Evolutionary conservation across 2,797 vertebrate species (phyloP), one percentile per base, ranked within the genome.

Genomic region (Scleropages formosus): DNA sequence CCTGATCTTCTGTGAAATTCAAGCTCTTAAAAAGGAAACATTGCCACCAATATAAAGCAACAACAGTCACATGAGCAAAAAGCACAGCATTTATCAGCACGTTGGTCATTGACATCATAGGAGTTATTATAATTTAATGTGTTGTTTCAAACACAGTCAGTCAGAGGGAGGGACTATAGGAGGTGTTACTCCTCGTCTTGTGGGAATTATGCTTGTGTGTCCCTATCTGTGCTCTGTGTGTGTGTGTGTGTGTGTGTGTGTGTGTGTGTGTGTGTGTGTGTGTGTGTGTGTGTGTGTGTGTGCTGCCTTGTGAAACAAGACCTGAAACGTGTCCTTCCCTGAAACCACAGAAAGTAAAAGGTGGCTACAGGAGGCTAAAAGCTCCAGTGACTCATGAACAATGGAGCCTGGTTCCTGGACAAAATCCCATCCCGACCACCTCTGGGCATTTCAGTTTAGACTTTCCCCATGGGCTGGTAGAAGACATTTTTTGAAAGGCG

Each of bases 241-340:
- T 47, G 8, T 80, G 68, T 88, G 90, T 84, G 92, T 62, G 61
- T 27, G 27, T 53, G 4, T 67, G 49, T 65, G 73, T 69, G 39
- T 53, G 47, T 66, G 27, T 72, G 24, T 44, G 53, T 59, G 58
- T 49, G 56, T 51, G 16, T 56, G 67, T 51, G 58, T 69, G 64
- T 12, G 16, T 49, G 67, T 24, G n/a, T 39, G 18, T 77, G 22
- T 77, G 26, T n/a, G 18, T 26, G 26, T 31, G n/a, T 63, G 22
- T 53, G 60, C 58, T 56, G 56, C 7, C 53, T 56, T 60, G 69
- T 78, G 72, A 62, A 56, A 59, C 61, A 24, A 44, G 27, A 56
- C 16, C 56, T 74, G 20, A 62, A n/a, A 26, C 12, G 15, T 24
- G 15, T 26, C 4, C 53, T 72, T 27, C 61, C 65, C 61, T 56